These are phyloP conservation scores for Anadara kagoshimensis DNA, from an alignment of 1,140 invertebrate genomes.

Conservation along the genomic window DNA sequence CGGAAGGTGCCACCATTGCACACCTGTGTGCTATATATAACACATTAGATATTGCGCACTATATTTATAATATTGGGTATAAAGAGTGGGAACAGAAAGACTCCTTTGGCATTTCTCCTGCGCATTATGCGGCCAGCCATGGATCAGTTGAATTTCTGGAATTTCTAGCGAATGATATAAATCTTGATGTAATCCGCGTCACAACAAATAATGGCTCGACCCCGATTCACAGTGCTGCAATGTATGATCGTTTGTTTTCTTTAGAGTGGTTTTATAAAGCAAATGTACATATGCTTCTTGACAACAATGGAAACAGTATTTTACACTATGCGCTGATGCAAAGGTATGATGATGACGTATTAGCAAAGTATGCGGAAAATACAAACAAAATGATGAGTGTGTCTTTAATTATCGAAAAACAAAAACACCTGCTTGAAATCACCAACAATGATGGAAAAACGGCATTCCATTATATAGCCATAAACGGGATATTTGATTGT, in stretches of 20 bases:
- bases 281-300: too few relatives aligned
- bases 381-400: too few relatives aligned
- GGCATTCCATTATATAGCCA: too few relatives aligned
- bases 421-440: too few relatives aligned
- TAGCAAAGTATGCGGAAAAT: too few relatives aligned
- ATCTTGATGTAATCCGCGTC: not conserved
- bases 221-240: not conserved
- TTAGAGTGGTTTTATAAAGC: too few relatives aligned
- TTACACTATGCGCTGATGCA: too few relatives aligned
- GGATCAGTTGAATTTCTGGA: not conserved
- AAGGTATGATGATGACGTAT: too few relatives aligned
- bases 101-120: not conserved
- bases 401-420: too few relatives aligned
- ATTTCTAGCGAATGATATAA: not conserved
- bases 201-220: not conserved
- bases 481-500: too few relatives aligned
- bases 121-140: slow-evolving; percentile 3
- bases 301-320: too few relatives aligned
- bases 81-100: not conserved
- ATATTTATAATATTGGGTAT: not conserved
- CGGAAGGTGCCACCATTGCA: not conserved
- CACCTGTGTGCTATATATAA: not conserved
- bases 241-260: not conserved
- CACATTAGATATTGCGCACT: not conserved
- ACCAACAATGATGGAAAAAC: too few relatives aligned